Evolutionary conservation across 1,140 invertebrate species (phyloP).

Genomic region (Drosophila tristis): DNA sequence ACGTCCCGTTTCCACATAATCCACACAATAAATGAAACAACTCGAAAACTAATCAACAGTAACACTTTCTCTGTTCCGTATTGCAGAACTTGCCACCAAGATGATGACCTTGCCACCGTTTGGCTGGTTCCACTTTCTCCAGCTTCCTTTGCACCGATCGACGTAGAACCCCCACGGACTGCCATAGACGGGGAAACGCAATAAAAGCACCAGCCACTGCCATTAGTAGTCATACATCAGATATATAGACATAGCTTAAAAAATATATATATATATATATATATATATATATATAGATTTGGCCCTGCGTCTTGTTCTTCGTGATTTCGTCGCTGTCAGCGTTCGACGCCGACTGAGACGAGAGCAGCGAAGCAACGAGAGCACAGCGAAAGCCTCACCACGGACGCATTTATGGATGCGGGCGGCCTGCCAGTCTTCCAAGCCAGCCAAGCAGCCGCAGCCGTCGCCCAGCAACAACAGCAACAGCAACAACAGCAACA

Average conservation of each 20-base stretch:
- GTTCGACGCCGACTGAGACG: constrained; percentile 74
- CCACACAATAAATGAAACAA: no score
- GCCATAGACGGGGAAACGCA: neutral
- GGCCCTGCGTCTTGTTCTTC: constrained; percentile 71
- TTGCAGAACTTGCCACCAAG: constrained; percentile 35
- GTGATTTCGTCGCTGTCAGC: constrained; percentile 78
- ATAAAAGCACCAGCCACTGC: constrained; percentile 1
- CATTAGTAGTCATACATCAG: constrained; percentile 23
- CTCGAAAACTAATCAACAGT: neutral
- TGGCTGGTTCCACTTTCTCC: constrained; percentile 36
- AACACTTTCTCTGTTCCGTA: neutral
- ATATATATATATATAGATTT: constrained; percentile 43
- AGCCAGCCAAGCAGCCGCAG: constrained; percentile 83
- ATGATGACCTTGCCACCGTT: constrained; percentile 22
- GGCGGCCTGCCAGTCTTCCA: constrained; percentile 84
- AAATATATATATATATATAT: constrained; percentile 15
- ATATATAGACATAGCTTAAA: neutral
- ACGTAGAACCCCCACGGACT: constrained; percentile 20
- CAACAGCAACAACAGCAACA: constrained; percentile 69
- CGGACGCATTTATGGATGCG: constrained; percentile 84
- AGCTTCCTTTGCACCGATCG: constrained; percentile 12
- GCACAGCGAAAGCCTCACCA: constrained; percentile 74
- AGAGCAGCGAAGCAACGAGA: constrained; percentile 79
- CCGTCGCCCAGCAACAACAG: constrained; percentile 77
- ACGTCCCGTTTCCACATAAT: no score